A percentile compares a stretch with the other conserved stretches of the same genome.
phyloP scores from a whole-genome alignment of 2,888 invertebrate genomes.

The Eupeodes luniger region DNA sequence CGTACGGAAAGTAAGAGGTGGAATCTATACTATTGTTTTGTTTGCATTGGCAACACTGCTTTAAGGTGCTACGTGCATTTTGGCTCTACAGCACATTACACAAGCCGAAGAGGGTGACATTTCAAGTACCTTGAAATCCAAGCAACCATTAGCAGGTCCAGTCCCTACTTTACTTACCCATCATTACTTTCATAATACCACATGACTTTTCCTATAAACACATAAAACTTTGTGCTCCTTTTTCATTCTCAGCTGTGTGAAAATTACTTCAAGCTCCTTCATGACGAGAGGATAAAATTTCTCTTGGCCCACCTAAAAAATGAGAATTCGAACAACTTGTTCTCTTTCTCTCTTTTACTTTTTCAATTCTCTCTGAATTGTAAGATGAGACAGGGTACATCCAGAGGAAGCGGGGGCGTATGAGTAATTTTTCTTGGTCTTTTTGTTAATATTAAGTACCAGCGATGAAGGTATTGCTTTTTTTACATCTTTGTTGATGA shows the following conservation, averaged over 20 bases:
- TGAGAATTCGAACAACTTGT: constrained; percentile 32
- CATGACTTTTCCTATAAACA: neutral
- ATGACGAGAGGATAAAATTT: neutral
- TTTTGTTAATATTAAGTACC: constrained; percentile 35
- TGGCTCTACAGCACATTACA: neutral
- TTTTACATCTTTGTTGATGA: constrained; percentile 38
- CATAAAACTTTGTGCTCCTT: neutral
- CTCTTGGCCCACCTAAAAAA: constrained; percentile 57
- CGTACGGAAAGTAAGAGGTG: neutral
- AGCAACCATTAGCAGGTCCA: neutral
- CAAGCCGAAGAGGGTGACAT: no score
- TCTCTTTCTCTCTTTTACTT: constrained; percentile 16
- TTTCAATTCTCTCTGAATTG: constrained; percentile 14
- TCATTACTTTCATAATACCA: neutral
- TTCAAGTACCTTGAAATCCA: neutral
- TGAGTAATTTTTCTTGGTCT: constrained; percentile 29
- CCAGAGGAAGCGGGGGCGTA: constrained; percentile 31
- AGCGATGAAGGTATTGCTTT: constrained; percentile 20
- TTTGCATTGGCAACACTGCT: constrained; percentile 17
- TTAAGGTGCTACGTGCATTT: constrained; percentile 11
- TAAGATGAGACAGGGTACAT: neutral
- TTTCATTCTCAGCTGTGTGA: neutral
- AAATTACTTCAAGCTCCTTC: neutral
- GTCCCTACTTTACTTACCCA: neutral
- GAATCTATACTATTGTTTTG: neutral